Evolutionary conservation across 2,797 vertebrate species (phyloP).

Genomic region (Cossypha dichroa): DNA sequence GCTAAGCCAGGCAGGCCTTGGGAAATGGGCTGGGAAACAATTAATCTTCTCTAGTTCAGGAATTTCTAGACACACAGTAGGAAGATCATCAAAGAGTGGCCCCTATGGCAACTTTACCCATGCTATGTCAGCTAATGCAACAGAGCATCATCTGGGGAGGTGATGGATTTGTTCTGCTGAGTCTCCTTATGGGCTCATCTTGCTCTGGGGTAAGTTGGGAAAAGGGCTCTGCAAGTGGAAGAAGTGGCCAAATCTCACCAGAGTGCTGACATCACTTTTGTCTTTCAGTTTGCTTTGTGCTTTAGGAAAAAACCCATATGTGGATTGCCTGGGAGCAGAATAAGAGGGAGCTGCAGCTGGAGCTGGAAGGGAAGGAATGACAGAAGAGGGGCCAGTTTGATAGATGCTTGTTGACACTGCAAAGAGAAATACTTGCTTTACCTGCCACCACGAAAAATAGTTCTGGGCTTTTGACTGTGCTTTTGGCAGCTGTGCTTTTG

Average conservation of each 20-base stretch:
- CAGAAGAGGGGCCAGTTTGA: background rate
- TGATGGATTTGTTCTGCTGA: background rate
- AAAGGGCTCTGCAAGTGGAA: background rate
- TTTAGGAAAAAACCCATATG: fast-evolving
- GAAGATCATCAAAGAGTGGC: background rate
- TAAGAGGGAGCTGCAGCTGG: background rate
- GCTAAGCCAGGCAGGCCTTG: fast-evolving
- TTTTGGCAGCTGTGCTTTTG: slow-evolving; percentile 34
- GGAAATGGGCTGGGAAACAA: background rate
- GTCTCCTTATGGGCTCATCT: background rate
- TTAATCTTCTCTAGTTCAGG: background rate
- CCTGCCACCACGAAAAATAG: background rate
- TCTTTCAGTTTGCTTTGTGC: background rate
- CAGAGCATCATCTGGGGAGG: background rate
- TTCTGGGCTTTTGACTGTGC: background rate
- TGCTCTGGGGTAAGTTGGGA: background rate
- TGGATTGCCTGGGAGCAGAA: background rate
- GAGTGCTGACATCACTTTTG: background rate
- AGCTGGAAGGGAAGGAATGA: background rate
- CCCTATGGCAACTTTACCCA: background rate
- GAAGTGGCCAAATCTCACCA: background rate
- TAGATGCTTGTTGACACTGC: background rate
- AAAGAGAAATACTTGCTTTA: background rate
- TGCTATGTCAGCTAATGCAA: fast-evolving
- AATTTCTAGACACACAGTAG: background rate